phyloP scores from a whole-genome alignment of 2,888 invertebrate species.

The Philonicus albiceps region DNA sequence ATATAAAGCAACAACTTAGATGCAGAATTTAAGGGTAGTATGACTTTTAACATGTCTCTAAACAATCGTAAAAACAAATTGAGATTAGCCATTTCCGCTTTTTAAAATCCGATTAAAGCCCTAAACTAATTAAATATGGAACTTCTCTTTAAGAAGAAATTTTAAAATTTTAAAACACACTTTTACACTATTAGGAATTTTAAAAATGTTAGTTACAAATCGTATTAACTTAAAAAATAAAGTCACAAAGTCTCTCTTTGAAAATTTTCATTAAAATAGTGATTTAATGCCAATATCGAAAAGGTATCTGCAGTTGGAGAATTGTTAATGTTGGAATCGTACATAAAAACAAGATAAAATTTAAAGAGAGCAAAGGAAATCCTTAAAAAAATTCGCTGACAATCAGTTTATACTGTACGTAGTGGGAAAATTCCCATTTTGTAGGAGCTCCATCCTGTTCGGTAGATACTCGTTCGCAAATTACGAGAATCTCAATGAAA shows the following conservation, averaged over 20 bases:
- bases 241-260: neutral
- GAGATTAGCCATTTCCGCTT: too few species aligned
- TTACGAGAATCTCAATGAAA: neutral
- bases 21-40: too few species aligned
- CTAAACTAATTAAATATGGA: too few species aligned
- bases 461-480: neutral
- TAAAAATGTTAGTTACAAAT: neutral
- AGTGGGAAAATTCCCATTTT: neutral
- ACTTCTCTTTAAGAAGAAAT: too few species aligned
- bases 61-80: too few species aligned
- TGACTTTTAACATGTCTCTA: too few species aligned
- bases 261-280: neutral
- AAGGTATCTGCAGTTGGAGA: neutral
- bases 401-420: neutral
- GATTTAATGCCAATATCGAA: neutral
- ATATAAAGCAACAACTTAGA: too few species aligned
- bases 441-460: neutral
- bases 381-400: neutral
- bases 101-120: too few species aligned
- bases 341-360: neutral
- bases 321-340: neutral
- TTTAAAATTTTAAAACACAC: too few species aligned
- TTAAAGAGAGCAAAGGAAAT: neutral
- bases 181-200: too few species aligned
- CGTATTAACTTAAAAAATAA: neutral